A percentile compares a stretch with the other conserved stretches of the same genome.
Conservation (phyloP, 2,113 vertebrate genomes). For the Butorides virescens region DNA sequence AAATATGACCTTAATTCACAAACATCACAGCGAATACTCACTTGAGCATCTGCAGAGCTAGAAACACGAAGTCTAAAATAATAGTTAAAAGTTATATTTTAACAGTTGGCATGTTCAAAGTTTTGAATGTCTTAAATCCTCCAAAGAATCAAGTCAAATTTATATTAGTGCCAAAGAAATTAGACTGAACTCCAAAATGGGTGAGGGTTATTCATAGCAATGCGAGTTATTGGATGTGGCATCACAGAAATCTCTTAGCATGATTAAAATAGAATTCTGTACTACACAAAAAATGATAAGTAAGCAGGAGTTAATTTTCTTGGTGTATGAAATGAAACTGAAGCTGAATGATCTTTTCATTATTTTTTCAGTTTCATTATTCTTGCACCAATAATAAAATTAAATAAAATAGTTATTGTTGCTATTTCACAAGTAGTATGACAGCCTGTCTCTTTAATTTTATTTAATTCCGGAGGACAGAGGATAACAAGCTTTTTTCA, state of each 20-base stretch:
- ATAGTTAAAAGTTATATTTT: not conserved
- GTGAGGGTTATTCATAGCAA: not conserved
- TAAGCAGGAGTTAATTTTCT: not conserved
- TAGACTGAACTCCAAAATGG: not conserved
- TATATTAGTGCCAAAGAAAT: not conserved
- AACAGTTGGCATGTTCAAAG: not conserved
- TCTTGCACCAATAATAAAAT: not conserved
- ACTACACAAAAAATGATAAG: not conserved
- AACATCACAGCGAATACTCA: not conserved
- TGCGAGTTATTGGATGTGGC: not conserved
- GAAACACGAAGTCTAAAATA: not conserved
- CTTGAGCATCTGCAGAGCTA: not conserved
- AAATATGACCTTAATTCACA: not conserved
- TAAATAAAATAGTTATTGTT: not conserved
- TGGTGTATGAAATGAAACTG: not conserved
- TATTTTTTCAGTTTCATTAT: not conserved
- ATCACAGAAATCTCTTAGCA: not conserved
- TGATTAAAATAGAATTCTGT: not conserved
- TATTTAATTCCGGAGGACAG: not conserved
- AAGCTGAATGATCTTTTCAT: not conserved
- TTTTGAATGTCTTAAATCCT: not conserved
- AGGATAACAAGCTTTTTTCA: not conserved
- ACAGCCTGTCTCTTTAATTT: not conserved
- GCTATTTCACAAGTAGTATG: not conserved
- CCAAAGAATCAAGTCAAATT: not conserved